These are phyloP conservation scores for Ictidomys tridecemlineatus DNA, from an alignment of 2,113 vertebrate genomes.

Conservation along the genomic window DNA sequence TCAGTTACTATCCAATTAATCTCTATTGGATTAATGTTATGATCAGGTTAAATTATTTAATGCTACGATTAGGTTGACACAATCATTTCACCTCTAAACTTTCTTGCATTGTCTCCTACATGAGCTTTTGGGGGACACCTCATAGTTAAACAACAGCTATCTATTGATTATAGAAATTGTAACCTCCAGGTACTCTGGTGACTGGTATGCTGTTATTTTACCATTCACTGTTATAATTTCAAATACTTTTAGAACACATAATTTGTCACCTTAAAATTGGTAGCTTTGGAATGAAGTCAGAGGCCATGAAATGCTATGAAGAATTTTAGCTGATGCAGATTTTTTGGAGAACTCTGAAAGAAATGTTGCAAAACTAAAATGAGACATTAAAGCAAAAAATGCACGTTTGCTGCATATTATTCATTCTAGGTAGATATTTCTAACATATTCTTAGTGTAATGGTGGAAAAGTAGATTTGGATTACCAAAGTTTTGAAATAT, in stretches of 20 bases:
- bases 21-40: no score
- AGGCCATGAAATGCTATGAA: background rate
- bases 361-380: background rate
- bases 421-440: background rate
- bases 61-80: no score
- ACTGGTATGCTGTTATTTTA: background rate
- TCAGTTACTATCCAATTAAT: no score
- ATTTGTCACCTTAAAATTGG: background rate
- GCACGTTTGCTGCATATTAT: conserved; percentile 13
- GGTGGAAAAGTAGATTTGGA: background rate
- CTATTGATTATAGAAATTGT: background rate
- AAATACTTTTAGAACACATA: background rate
- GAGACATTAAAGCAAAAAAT: background rate
- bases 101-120: no score
- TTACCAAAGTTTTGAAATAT: conserved; percentile 30
- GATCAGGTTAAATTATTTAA: no score
- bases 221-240: background rate
- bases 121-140: no score
- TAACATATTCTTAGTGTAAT: background rate
- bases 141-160: background rate
- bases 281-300: background rate
- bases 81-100: no score
- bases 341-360: background rate
- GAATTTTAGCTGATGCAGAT: background rate
- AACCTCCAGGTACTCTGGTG: background rate